A percentile compares a stretch with the other conserved stretches of the same genome.
Conservation (phyloP, 53 echinoderm and acorn worm species). For the Henricia sp. region DNA sequence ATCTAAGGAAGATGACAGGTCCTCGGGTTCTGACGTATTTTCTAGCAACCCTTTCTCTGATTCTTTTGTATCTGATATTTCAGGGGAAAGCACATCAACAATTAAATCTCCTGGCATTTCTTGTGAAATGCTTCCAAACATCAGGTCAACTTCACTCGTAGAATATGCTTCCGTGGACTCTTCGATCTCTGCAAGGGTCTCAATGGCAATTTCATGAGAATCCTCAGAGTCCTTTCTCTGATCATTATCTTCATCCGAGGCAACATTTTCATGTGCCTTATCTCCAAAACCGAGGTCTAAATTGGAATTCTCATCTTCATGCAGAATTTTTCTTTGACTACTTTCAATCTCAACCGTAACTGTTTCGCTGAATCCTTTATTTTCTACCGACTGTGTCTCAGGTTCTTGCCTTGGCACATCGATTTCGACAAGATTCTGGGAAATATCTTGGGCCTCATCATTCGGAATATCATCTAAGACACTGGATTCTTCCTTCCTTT, state of each 20-base stretch:
- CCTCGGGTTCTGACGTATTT: neutral
- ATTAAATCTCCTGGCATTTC: neutral
- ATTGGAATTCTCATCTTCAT: neutral
- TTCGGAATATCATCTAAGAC: conserved; percentile 23
- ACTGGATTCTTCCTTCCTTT: neutral
- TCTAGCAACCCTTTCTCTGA: no score
- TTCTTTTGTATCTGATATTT: no score
- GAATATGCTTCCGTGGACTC: neutral
- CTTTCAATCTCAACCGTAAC: neutral
- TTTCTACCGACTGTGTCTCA: neutral
- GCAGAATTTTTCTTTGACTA: conserved; percentile 26
- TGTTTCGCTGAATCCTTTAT: conserved; percentile 44
- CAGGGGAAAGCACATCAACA: no score
- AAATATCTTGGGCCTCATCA: conserved; percentile 41
- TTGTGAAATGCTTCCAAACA: neutral
- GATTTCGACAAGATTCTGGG: neutral
- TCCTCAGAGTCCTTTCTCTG: neutral
- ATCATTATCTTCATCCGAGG: neutral
- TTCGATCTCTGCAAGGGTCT: neutral
- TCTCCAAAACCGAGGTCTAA: neutral
- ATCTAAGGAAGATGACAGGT: neutral
- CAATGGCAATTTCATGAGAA: conserved; percentile 20
- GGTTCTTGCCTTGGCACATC: neutral
- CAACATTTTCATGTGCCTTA: neutral
- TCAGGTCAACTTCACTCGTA: neutral